These are phyloP conservation scores for Drosophila ananassae DNA, from an alignment of 1,140 invertebrate genomes.

Conservation along the genomic window DNA sequence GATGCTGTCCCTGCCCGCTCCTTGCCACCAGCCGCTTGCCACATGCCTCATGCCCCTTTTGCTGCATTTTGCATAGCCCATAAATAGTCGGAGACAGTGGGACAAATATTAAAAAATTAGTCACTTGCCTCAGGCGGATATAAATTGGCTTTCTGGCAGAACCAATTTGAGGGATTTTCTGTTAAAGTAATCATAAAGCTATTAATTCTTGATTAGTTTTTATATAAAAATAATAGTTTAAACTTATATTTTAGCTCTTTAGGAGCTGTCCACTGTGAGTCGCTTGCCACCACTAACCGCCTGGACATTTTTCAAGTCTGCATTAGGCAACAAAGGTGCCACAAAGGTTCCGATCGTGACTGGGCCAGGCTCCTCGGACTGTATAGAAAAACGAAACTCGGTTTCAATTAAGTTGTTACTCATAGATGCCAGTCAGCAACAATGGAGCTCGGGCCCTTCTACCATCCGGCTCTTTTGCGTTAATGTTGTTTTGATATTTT, in stretches of 20 bases:
- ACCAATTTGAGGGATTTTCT: not conserved
- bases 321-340: conserved; percentile 62
- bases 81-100: conserved; percentile 56
- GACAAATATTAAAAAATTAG: conserved; percentile 14
- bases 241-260: not conserved
- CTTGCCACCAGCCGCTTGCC: not conserved
- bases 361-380: conserved; percentile 35
- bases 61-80: conserved; percentile 52
- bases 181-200: not conserved
- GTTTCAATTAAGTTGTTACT: conserved; percentile 83
- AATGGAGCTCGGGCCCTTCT: conserved; percentile 10
- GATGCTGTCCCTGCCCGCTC: not conserved
- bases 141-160: not conserved
- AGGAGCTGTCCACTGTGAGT: conserved; percentile 40
- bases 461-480: conserved; percentile 5
- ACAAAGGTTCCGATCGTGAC: conserved; percentile 75
- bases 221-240: not conserved
- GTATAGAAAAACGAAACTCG: conserved; percentile 36
- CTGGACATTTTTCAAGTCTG: conserved; percentile 73
- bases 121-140: not conserved
- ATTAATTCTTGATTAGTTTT: not conserved
- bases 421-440: conserved; percentile 47
- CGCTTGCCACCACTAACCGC: conserved; percentile 76
- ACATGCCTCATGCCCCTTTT: not conserved
- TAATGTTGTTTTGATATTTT: conserved; percentile 81